phyloP scores from a whole-genome alignment of 2,797 vertebrate genomes.

The Hozukius guyotensis region DNA sequence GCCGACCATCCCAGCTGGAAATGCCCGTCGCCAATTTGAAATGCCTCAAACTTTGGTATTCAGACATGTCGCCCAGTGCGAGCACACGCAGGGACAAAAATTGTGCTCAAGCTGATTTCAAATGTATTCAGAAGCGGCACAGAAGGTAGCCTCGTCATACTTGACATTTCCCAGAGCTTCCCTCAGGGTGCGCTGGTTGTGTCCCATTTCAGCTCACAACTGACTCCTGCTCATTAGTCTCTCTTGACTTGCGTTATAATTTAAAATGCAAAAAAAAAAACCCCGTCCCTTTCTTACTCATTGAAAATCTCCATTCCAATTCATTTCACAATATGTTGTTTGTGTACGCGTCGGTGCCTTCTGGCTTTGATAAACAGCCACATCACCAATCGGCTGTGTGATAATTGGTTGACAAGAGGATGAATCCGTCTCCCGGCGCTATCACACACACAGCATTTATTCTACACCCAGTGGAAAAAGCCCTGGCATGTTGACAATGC shows the following conservation, averaged over 20 bases:
- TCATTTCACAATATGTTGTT: conserved; percentile 1
- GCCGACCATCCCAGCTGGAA: neutral
- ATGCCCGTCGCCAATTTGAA: neutral
- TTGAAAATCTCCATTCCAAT: neutral
- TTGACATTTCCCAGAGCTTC: conserved; percentile 66
- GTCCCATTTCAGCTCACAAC: conserved; percentile 28
- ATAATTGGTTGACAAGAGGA: neutral
- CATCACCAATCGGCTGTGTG: neutral
- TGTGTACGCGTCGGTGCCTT: neutral
- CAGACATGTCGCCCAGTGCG: neutral
- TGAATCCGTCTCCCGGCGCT: neutral
- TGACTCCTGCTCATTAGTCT: conserved; percentile 10
- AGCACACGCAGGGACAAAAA: conserved; percentile 14
- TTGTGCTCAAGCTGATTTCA: conserved; percentile 20
- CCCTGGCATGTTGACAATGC: conserved; percentile 11
- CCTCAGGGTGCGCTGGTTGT: conserved; percentile 29
- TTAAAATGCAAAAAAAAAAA: conserved; percentile 20
- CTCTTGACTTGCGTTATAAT: neutral
- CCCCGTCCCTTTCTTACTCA: neutral
- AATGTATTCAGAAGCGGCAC: conserved; percentile 45
- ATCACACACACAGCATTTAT: neutral
- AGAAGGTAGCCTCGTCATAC: conserved; percentile 40
- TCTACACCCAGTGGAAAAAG: neutral
- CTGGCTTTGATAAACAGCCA: conserved; percentile 1
- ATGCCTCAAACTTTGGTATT: conserved; percentile 9